phyloP scores from a whole-genome alignment of 2,113 vertebrate genomes.

The Solenodon paradoxus region DNA sequence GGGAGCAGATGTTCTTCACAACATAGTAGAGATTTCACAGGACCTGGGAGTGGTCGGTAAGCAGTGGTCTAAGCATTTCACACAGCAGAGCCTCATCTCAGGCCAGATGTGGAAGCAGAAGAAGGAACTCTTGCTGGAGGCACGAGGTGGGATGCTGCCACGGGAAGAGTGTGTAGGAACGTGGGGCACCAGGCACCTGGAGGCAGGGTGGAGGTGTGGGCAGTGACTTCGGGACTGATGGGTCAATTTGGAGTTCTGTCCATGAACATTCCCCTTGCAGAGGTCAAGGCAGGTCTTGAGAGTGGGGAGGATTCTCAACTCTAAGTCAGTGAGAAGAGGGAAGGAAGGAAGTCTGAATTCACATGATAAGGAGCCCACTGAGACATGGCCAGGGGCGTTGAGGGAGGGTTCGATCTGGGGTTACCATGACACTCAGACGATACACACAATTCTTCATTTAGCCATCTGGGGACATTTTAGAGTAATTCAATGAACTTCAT shows the following conservation, averaged over 20 bases:
- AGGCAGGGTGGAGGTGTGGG: background rate
- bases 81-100: background rate
- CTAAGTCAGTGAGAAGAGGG: background rate
- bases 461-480: background rate
- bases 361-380: too few species aligned
- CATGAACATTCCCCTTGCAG: too few species aligned
- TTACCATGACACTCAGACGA: background rate
- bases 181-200: background rate
- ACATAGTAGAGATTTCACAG: background rate
- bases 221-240: too few species aligned
- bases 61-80: background rate
- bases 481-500: background rate
- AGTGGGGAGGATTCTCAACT: background rate
- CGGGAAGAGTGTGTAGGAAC: rapidly evolving
- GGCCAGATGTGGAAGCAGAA: too few species aligned
- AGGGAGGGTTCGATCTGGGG: too few species aligned
- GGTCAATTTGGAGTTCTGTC: too few species aligned
- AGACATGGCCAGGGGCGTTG: background rate
- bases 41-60: rapidly evolving
- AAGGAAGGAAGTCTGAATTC: background rate
- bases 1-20: background rate
- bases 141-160: background rate
- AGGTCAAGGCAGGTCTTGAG: background rate
- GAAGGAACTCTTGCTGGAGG: background rate
- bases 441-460: background rate